Conservation (phyloP, 2,797 vertebrate genomes). For the Labeo calbasu region DNA sequence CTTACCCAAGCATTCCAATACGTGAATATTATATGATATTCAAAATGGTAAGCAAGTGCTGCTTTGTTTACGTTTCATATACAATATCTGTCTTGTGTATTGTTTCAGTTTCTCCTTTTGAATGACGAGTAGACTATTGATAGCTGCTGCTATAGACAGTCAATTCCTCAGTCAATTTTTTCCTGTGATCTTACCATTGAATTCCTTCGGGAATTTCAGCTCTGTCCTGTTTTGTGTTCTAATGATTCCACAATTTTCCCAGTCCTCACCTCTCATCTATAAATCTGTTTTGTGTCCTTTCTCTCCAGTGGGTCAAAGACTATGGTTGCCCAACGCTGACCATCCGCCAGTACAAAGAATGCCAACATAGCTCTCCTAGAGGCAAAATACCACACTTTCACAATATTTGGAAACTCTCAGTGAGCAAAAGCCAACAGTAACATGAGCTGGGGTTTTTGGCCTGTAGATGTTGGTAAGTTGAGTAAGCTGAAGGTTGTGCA, state of each 20-base stretch:
- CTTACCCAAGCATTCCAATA: neutral
- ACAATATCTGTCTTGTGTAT: neutral
- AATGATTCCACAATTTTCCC: neutral
- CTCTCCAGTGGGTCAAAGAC: slow-evolving; percentile 25
- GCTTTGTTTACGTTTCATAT: neutral
- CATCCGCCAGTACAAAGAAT: slow-evolving; percentile 34
- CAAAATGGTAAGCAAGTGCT: neutral
- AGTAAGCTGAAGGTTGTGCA: slow-evolving; percentile 45
- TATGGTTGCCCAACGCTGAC: slow-evolving; percentile 52
- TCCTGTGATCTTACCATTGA: neutral
- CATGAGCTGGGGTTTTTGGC: slow-evolving; percentile 34
- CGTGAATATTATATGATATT: neutral
- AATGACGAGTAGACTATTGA: neutral
- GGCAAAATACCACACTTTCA: slow-evolving; percentile 46
- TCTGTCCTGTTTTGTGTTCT: slow-evolving; percentile 15
- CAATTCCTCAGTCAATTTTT: neutral
- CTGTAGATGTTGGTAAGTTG: slow-evolving; percentile 29
- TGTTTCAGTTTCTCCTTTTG: neutral
- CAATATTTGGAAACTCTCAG: slow-evolving; percentile 50
- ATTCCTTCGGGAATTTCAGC: neutral
- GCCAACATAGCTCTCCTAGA: slow-evolving; percentile 37
- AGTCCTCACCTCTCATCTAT: slow-evolving; percentile 40
- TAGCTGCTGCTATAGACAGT: neutral
- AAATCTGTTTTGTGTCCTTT: slow-evolving; percentile 31
- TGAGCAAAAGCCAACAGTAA: slow-evolving; percentile 51